These are phyloP conservation scores for Papilio helenus DNA, from an alignment of 1,140 invertebrate genomes.

Conservation along the genomic window DNA sequence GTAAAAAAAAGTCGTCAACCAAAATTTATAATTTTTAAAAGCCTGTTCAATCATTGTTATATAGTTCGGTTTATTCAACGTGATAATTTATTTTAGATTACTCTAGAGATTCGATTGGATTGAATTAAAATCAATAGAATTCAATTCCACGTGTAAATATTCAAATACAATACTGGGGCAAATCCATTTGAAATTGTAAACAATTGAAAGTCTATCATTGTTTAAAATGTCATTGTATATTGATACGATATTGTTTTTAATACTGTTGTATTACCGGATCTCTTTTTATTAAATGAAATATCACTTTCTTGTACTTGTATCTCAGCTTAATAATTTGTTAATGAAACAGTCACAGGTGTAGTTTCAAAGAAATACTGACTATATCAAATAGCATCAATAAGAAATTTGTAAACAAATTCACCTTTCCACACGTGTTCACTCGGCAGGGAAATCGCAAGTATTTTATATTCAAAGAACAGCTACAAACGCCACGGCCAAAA, in stretches of 20 bases:
- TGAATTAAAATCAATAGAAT: neutral
- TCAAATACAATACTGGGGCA: neutral
- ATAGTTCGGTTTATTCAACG: neutral
- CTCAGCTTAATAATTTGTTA: neutral
- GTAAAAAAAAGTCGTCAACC: neutral
- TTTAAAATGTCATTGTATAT: neutral
- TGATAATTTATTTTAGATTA: neutral
- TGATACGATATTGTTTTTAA: no score
- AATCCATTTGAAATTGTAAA: neutral
- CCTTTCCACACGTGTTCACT: neutral
- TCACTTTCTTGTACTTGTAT: neutral
- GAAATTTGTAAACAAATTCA: slow-evolving; percentile 19
- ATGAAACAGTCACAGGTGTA: slow-evolving; percentile 1
- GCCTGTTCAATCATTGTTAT: neutral
- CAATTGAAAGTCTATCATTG: neutral
- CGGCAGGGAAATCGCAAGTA: slow-evolving; percentile 16
- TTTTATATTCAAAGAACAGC: slow-evolving; percentile 46
- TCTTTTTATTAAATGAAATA: neutral
- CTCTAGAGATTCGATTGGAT: neutral
- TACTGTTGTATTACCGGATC: no score
- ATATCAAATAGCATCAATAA: neutral
- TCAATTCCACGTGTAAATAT: neutral
- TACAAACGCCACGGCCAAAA: slow-evolving; percentile 40
- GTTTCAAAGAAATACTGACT: neutral
- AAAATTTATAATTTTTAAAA: neutral